Base-by-base conservation (phyloP, 2,113 vertebrate species). In the Pao palembangensis region DNA sequence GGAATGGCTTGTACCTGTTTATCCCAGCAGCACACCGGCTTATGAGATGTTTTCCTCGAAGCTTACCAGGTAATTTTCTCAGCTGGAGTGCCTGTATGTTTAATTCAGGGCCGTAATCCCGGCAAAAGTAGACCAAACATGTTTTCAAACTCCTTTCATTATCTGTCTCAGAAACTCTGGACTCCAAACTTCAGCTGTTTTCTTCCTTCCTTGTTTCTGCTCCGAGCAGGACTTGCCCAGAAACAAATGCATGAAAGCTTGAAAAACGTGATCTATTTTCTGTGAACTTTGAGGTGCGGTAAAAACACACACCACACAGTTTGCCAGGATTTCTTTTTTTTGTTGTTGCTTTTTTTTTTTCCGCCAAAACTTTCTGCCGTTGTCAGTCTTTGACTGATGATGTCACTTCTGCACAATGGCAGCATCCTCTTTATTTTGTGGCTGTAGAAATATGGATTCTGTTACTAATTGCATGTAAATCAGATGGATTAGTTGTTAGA, bases 1-100 rank as follows among this genome's bases (percentile, higher is more conserved):
- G 75, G 87, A 88, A 89, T 89, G 82, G 76, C 76, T 86, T 76
- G 76, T 89, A 89, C 88, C 86, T 89, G 84, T 90, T 89, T 90
- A 89, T 88, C 88, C 84, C 84, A 67, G 70, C 78, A 85, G 80
- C 84, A 85, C 72, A 79, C 79, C 61, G 78, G 85, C 81, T 88
- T 89, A 89, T 74, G 74, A 74, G 79, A 85, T 83, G 81, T 89
- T 89, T 91, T 83, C 85, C 80, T 83, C 84, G 31, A 75, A 88
- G 88, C 84, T 88, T 88, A 88, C 83, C 76, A 70, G 83, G 75
- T 82, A 79, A 83, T 85, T 80, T 86, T 80, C 79, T 79, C 83
- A 82, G 84, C 83, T 77, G 78, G 78, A 83, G 75, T 64, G 85
- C 67, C 71, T 46, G 73, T 70, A 69, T 86, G 82, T 83, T 89